Conservation (phyloP, 2,113 vertebrate genomes). For the Orientallactaga bullata region DNA sequence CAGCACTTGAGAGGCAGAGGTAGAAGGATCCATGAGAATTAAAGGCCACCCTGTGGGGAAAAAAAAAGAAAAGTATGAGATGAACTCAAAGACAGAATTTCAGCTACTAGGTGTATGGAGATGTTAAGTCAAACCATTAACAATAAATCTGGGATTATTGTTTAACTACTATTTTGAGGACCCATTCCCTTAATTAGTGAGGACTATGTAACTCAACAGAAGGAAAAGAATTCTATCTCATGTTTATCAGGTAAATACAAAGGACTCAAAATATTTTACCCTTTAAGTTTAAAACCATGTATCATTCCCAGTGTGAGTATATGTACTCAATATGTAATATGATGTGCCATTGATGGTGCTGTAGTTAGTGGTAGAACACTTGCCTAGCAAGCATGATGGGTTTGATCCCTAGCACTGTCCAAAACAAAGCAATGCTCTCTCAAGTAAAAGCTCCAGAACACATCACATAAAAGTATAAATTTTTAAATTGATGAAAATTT, state of each 20-base stretch:
- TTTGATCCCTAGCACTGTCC: neutral
- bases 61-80: neutral
- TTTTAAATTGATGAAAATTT: constrained; percentile 35
- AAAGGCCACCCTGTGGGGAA: no score
- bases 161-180: constrained; percentile 27
- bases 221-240: constrained; percentile 40
- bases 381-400: neutral
- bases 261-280: neutral
- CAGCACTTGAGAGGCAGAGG: no score
- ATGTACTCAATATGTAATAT: neutral
- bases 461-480: neutral
- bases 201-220: constrained; percentile 19
- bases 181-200: neutral
- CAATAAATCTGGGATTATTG: constrained; percentile 25
- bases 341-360: neutral
- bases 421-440: constrained; percentile 17
- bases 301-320: neutral
- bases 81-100: constrained; percentile 9
- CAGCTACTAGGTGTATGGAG: neutral
- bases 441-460: constrained; percentile 44
- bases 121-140: neutral
- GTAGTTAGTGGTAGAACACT: neutral
- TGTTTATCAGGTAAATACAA: constrained; percentile 51
- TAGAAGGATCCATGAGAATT: no score
- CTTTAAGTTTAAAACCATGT: constrained; percentile 56